Base-by-base conservation (phyloP, 2,888 invertebrate genomes). In the Athalia rosae region DNA sequence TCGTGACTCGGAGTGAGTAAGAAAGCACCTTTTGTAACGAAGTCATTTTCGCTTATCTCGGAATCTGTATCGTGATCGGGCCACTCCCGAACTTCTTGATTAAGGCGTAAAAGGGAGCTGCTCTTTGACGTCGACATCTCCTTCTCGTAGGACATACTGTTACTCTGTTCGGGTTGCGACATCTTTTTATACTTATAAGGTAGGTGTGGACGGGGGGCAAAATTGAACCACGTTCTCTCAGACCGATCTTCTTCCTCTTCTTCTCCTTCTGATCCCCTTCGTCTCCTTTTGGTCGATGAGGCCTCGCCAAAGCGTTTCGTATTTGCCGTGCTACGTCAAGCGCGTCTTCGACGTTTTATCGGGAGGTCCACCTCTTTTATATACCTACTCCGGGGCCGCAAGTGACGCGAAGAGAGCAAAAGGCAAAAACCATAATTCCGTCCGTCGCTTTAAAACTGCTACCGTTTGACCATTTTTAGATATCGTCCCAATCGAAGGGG, bases 1-100 rank as follows among this genome's bases (percentile, higher is more conserved):
- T 96, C 96, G 90, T 96, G 95, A 76, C 96, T 96, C 61, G 96
- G 96, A 64, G 96, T 96, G 84, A 96, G 92, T 71, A 96, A 93
- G 90, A 96, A 96, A 59, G 96, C 96, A 69, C 94, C 94, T 90
- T 95, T 95, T 66, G 95, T 95, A 83, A 96, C 92, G 90, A 96
- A 96, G 88, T 95, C 94, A 8, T 93, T 93, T 87, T 94, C 94
- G 84, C 94, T 94, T 78, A 95, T 92, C 85, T 96, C 96, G 85
- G 95, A 95, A 89, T 95, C 95, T 79, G 94, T 94, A 89, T 95
- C 95, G 89, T 95, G 88, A 79, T 88, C 88, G 82, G 83, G 88
- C 88, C 88, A 88, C 58, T 86, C 87, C 90, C 92, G 91, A 7
- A 79, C 83, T 78, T 87, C 87, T 81, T 87, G 87, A 80, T 87